Conservation (phyloP, 2,888 invertebrate genomes). For the Habrosyne pyritoides region DNA sequence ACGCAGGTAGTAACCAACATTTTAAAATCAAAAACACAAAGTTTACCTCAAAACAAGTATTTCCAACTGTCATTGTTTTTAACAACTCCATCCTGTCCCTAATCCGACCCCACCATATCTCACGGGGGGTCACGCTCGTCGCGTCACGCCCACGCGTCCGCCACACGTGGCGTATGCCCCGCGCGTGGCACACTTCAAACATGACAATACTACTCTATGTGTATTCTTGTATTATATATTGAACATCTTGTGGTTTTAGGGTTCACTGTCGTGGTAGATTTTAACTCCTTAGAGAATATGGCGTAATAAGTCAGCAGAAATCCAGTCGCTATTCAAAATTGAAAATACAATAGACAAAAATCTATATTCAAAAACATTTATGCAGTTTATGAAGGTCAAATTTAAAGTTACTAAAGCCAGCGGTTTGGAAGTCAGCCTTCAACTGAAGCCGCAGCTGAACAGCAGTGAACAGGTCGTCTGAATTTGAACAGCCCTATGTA, state of each 20-base stretch:
- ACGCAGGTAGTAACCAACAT: background rate
- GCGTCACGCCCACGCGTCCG: conserved; percentile 23
- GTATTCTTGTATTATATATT: background rate
- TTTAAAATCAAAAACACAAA: background rate
- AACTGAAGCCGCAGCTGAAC: no score
- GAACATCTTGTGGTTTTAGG: background rate
- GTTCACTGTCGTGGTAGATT: no score
- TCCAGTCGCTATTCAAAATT: background rate
- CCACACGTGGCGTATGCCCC: conserved; percentile 27
- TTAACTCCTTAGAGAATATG: no score
- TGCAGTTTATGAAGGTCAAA: no score
- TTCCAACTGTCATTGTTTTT: background rate
- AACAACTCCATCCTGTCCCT: background rate
- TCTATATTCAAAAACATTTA: no score
- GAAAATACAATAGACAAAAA: no score
- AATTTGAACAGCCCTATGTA: background rate
- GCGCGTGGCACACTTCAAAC: conserved; percentile 5
- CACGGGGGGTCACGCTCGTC: conserved; percentile 24
- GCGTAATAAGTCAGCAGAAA: background rate
- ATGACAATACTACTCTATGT: background rate
- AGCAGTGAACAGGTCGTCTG: background rate
- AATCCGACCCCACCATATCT: conserved; percentile 14
- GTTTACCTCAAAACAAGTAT: background rate
- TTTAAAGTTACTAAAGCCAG: no score
- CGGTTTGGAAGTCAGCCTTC: no score